Percentiles rank a stretch among this genome's conserved stretches.
Conservation (phyloP, 1,140 invertebrate species). For the Lysiphlebus fabarum region DNA sequence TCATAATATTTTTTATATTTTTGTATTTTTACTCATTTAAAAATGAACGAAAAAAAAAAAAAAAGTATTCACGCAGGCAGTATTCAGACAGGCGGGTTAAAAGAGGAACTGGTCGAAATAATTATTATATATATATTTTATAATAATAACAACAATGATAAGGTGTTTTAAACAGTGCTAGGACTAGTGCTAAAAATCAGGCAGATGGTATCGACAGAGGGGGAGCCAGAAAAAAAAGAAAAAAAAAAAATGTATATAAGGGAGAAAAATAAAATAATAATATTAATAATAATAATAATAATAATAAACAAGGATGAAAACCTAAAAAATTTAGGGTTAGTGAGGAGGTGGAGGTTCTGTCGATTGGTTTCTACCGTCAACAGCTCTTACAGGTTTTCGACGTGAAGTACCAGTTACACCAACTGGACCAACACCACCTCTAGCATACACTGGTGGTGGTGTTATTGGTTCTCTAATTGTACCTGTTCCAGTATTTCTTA, state of each 20-base stretch:
- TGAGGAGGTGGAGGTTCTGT: slow-evolving; percentile 58
- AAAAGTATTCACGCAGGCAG: neutral
- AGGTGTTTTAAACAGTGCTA: slow-evolving; percentile 55
- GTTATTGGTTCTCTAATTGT: slow-evolving; percentile 50
- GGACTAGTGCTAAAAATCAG: slow-evolving; percentile 51
- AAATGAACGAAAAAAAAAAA: no score
- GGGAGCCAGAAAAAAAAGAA: neutral
- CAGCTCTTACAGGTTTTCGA: slow-evolving; percentile 55
- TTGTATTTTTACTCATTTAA: neutral
- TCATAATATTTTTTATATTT: neutral
- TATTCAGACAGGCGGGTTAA: slow-evolving; percentile 16
- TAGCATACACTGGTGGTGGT: slow-evolving; percentile 41
- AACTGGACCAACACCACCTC: slow-evolving; percentile 46
- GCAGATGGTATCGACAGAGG: neutral
- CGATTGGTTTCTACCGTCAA: slow-evolving; percentile 56
- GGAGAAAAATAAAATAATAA: slow-evolving; percentile 9
- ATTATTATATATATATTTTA: slow-evolving; percentile 43
- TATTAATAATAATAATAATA: slow-evolving; percentile 8
- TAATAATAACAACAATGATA: slow-evolving; percentile 53
- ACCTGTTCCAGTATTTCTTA: slow-evolving; percentile 50
- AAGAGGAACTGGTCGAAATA: slow-evolving; percentile 29
- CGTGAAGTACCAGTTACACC: slow-evolving; percentile 51
- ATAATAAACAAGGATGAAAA: slow-evolving; percentile 5
- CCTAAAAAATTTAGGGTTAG: slow-evolving; percentile 41
- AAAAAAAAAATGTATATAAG: neutral